phyloP scores from a whole-genome alignment of 2,888 invertebrate species.

The Hydrotaea cyrtoneurina region DNA sequence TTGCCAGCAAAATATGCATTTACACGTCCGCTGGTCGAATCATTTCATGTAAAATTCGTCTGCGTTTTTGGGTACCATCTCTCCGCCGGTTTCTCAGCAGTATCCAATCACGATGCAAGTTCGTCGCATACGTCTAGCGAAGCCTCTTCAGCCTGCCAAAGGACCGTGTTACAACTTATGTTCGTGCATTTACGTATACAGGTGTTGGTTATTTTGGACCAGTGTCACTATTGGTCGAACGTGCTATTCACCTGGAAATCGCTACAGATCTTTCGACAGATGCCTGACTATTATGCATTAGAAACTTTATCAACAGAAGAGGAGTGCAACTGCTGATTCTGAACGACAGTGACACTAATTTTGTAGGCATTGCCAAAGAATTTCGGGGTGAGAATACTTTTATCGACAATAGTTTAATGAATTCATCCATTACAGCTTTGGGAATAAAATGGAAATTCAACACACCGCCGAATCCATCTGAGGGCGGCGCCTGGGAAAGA shows the following conservation, averaged over 20 bases:
- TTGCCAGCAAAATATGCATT: too few species aligned
- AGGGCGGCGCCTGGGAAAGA: constrained; percentile 4
- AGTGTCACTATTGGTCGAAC: background rate
- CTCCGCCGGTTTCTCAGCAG: background rate
- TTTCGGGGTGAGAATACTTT: background rate
- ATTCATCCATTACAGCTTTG: background rate
- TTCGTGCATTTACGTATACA: background rate
- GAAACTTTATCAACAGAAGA: constrained; percentile 52
- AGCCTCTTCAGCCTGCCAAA: background rate
- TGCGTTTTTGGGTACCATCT: background rate
- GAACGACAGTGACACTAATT: constrained; percentile 14
- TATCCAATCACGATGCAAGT: background rate
- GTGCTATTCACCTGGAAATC: constrained; percentile 49
- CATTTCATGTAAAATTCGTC: background rate
- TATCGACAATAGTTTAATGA: background rate
- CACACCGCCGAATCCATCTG: background rate
- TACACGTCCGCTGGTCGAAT: background rate
- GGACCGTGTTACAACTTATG: background rate
- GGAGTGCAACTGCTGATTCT: background rate
- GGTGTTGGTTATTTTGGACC: background rate
- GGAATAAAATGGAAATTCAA: background rate
- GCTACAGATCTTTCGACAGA: constrained; percentile 50
- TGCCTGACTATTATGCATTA: constrained; percentile 49
- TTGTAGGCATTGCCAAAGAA: constrained; percentile 7
- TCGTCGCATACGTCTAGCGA: background rate